Evolutionary conservation across 2,113 vertebrate species (phyloP).

Genomic region (Misgurnus anguillicaudatus): DNA sequence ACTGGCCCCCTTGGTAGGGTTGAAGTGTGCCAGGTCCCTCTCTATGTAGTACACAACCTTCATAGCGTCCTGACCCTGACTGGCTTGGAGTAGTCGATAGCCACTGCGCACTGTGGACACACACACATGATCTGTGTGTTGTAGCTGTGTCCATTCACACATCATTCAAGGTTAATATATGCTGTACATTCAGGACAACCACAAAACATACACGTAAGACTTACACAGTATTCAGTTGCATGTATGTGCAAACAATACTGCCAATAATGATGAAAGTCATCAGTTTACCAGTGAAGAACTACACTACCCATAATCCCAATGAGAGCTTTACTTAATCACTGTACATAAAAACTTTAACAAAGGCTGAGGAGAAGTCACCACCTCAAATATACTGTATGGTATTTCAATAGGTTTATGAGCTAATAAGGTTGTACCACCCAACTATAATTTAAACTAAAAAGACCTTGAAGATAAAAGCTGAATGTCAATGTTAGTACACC

Average conservation of each 20-base stretch:
- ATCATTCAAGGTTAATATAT: conserved; percentile 1
- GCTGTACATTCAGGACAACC: neutral
- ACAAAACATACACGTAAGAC: neutral
- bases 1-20: conserved; percentile 80
- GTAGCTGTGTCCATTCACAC: conserved; percentile 16
- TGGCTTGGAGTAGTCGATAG: conserved; percentile 87
- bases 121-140: conserved; percentile 48
- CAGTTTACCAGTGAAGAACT: neutral
- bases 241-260: neutral
- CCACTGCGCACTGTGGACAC: conserved; percentile 82
- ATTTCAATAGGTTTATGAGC: too few species aligned
- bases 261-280: neutral
- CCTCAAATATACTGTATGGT: too few species aligned
- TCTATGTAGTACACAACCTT: conserved; percentile 92
- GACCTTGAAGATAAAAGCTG: too few species aligned
- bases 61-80: conserved; percentile 88
- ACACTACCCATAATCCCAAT: neutral
- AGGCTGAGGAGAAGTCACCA: too few species aligned
- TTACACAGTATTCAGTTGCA: neutral
- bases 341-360: neutral
- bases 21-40: conserved; percentile 90
- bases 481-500: too few species aligned
- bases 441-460: too few species aligned
- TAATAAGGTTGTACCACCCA: too few species aligned
- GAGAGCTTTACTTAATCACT: neutral